Evolutionary conservation across 2,113 vertebrate species (phyloP).

Genomic region (Gorsachius goisagi): DNA sequence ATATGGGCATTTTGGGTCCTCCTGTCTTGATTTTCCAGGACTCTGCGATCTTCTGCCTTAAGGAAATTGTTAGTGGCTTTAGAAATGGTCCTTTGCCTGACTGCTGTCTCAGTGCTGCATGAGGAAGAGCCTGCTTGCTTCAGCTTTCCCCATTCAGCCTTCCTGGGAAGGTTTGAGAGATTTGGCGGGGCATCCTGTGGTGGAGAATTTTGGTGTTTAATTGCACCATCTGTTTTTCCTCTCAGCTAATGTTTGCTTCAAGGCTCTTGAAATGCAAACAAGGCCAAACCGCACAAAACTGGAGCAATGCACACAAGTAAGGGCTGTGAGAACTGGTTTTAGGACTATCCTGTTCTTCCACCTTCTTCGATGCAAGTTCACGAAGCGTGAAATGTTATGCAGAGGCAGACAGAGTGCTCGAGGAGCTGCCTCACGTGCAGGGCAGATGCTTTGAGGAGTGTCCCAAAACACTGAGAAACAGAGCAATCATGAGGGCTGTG

Average conservation of each 20-base stretch:
- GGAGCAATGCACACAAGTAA: background rate
- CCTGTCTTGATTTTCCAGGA: background rate
- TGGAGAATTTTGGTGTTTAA: conserved; percentile 1
- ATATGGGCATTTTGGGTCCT: background rate
- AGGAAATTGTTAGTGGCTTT: background rate
- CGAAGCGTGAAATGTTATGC: background rate
- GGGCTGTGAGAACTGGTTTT: background rate
- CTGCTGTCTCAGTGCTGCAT: background rate
- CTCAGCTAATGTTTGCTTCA: background rate
- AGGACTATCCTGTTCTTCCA: background rate
- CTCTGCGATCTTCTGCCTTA: background rate
- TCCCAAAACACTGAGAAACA: background rate
- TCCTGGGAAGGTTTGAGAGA: background rate
- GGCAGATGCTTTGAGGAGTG: background rate
- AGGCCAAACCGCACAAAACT: background rate
- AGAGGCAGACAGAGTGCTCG: background rate
- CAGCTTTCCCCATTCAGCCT: background rate
- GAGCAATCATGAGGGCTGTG: background rate
- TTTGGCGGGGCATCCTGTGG: background rate
- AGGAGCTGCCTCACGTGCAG: background rate
- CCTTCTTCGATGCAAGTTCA: background rate
- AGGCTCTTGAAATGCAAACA: background rate
- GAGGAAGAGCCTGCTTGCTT: background rate
- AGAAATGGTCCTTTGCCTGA: background rate
- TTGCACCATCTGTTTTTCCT: background rate